Evolutionary conservation across 2,113 vertebrate species (phyloP).

Genomic region (Carassius gibelio): DNA sequence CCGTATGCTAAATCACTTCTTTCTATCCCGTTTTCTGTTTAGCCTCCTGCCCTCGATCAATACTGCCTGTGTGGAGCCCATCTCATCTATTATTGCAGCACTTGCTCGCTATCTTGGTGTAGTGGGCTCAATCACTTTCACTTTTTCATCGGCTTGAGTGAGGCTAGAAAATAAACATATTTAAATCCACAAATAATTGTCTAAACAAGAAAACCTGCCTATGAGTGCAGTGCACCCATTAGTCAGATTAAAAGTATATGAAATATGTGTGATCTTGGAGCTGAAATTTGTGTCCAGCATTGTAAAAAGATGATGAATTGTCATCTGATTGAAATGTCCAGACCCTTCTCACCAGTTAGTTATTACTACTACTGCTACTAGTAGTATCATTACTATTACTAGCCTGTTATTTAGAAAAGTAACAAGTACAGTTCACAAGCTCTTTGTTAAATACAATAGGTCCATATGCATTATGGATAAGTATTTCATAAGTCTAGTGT

Average conservation of each 20-base stretch:
- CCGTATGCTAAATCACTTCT: conserved; percentile 23
- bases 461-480: background rate
- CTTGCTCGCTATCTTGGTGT: background rate
- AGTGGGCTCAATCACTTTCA: conserved; percentile 27
- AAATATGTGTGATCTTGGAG: background rate
- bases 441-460: background rate
- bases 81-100: conserved; percentile 39
- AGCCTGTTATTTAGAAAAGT: background rate
- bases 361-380: background rate
- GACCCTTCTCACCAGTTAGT: background rate
- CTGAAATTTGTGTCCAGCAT: background rate
- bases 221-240: background rate
- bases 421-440: background rate
- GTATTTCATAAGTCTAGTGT: background rate
- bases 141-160: conserved; percentile 33
- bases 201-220: background rate
- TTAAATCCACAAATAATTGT: conserved; percentile 1
- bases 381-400: background rate
- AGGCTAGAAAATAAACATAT: conserved; percentile 32
- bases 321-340: background rate
- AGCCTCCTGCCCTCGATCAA: conserved; percentile 49
- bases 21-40: conserved; percentile 35
- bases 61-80: conserved; percentile 32
- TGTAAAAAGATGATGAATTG: background rate
- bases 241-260: background rate